A percentile compares a stretch with the other conserved stretches of the same genome.
phyloP scores from a whole-genome alignment of 30 jellyfish, hydroid and myxozoan genomes.

The Aurelia aurita complex sp. Pacific region DNA sequence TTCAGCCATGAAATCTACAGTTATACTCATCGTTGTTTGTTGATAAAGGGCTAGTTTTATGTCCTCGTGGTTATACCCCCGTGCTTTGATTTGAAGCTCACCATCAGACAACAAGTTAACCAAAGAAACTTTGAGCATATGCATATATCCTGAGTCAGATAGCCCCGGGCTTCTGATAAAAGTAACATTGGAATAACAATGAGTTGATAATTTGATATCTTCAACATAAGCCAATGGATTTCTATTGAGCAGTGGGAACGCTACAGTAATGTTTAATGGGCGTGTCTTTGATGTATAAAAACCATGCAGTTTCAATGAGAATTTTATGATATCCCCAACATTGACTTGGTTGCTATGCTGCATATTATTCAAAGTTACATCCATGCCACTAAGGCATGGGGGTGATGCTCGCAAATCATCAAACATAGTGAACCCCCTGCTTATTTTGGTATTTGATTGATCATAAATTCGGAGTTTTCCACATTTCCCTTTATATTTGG shows the following conservation, averaged over 20 bases:
- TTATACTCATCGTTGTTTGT: neutral
- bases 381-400: constrained; percentile 39
- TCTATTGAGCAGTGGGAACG: neutral
- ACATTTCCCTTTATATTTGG: constrained; percentile 2
- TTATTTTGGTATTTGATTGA: neutral
- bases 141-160: constrained; percentile 5
- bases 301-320: neutral
- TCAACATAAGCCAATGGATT: constrained; percentile 14
- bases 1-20: constrained; percentile 16
- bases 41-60: neutral
- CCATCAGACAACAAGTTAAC: constrained; percentile 2
- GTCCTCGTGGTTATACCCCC: constrained; percentile 16
- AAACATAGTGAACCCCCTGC: constrained; percentile 15
- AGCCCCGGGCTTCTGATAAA: neutral
- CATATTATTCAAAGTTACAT: neutral
- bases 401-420: constrained; percentile 57
- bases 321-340: constrained; percentile 1
- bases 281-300: constrained; percentile 34
- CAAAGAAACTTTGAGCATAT: constrained; percentile 1
- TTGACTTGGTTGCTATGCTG: neutral
- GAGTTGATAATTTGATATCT: neutral
- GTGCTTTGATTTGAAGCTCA: neutral
- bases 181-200: neutral
- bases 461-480: constrained; percentile 17
- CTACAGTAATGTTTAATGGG: neutral